Base-by-base conservation (phyloP, 1,140 invertebrate genomes). In the Arctopsyche grandis region DNA sequence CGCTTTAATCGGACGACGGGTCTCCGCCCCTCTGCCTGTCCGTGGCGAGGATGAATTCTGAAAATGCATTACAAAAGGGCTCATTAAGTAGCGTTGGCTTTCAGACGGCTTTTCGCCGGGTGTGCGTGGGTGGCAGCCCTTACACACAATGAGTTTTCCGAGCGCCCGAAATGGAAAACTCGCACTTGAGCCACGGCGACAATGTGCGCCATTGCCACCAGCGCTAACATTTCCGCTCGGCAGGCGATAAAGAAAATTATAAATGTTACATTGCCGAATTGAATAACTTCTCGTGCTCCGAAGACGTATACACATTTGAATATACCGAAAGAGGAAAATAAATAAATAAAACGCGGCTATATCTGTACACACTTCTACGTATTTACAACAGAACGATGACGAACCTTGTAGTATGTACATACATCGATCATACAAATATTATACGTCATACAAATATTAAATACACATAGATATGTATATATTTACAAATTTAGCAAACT, bases 41-140 rank as follows among this genome's bases (percentile, higher is more conserved):
- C 71, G 10, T 12, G 9, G n/a, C 46, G 46, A n/a, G 22, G 46
- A 74, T 48, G 48, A 74, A 74, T 74, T 56, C 44, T 56, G 71
- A 74, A 74, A 74, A 48, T 56, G 71, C 71, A 74, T 74, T 56
- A 74, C 71, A 74, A 74, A 74, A 74, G 71, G 63, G 71, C 71
- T 74, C 71, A 74, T 74, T 74, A 74, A 74, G 69, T 22, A 73
- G 38, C 38, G 69, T 73, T 16, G 71, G 71, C 48, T 74, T 74
- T 74, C 48, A 56, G 22, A 74, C 71, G 43, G 71, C 71, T 74
- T 56, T 22, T 19, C 19, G 22, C 10, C 24, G 4, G 9, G 9
- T 19, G 63, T 22, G 63, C 21, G 58, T 52, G 16, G 10, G 10
- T 16, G 48, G 16, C 29, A 38, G 29, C 29, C 29, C 48, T 52